Evolutionary conservation across 1,140 invertebrate genomes (phyloP).

Genomic region (Procambarus clarkii): DNA sequence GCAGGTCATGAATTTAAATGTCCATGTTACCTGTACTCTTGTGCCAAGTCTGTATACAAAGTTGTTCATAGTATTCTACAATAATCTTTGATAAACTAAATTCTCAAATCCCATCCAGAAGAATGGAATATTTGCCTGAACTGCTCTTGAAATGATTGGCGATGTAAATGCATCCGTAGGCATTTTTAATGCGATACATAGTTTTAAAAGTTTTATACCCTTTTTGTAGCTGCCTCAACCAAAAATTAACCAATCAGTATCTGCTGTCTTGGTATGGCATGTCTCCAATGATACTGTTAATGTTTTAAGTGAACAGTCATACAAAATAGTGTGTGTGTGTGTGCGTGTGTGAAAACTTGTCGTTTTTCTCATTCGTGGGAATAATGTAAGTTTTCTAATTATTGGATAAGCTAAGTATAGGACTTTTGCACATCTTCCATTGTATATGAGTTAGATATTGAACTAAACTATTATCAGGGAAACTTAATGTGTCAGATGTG

Average conservation of each 20-base stretch:
- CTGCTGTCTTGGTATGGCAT: not conserved
- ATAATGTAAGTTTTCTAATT: not conserved
- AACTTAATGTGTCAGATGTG: not conserved
- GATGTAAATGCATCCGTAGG: not conserved
- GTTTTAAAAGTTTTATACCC: slow-evolving; percentile 2
- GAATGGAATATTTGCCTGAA: not conserved
- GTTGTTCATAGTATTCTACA: slow-evolving; percentile 19
- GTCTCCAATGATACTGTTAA: not conserved
- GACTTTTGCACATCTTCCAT: slow-evolving; percentile 17
- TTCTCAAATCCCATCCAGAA: not conserved
- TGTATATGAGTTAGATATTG: slow-evolving; percentile 32
- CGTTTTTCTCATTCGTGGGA: not conserved
- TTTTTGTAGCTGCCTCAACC: slow-evolving; percentile 14
- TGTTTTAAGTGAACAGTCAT: not conserved
- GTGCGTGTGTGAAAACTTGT: not conserved
- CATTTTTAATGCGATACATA: not conserved
- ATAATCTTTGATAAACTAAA: not conserved
- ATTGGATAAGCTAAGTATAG: slow-evolving; percentile 7
- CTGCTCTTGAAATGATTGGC: not conserved
- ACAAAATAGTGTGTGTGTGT: not conserved
- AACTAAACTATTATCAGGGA: not conserved
- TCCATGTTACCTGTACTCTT: slow-evolving; percentile 1
- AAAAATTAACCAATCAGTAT: not conserved
- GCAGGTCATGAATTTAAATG: not conserved
- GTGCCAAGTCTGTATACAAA: slow-evolving; percentile 46